A percentile compares a stretch with the other conserved stretches of the same genome.
phyloP scores from a whole-genome alignment of 2,888 invertebrate genomes.

The Myathropa florea region DNA sequence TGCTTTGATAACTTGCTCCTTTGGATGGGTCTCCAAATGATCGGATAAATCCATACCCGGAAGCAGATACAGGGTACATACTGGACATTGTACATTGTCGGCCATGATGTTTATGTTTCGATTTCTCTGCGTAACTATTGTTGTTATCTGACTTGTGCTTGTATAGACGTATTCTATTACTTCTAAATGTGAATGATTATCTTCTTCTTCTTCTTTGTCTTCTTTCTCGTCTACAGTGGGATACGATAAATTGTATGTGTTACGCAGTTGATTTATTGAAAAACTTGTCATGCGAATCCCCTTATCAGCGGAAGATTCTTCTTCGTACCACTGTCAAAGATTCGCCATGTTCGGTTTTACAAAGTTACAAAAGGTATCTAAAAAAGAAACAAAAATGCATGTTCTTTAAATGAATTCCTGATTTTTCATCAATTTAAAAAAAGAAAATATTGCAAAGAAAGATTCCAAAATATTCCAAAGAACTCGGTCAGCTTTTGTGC shows the following conservation, averaged over 20 bases:
- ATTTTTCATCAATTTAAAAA: too few species aligned
- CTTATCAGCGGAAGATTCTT: slow-evolving; percentile 50
- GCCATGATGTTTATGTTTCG: slow-evolving; percentile 74
- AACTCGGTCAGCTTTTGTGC: neutral
- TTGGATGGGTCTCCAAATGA: slow-evolving; percentile 92
- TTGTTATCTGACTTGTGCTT: neutral
- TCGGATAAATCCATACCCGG: slow-evolving; percentile 91
- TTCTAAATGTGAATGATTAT: neutral
- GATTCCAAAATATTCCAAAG: neutral
- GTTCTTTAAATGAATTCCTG: neutral
- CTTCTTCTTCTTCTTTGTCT: neutral
- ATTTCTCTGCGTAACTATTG: slow-evolving; percentile 6
- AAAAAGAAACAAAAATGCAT: neutral
- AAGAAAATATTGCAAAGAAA: too few species aligned
- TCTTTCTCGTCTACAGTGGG: neutral
- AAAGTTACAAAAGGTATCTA: slow-evolving; percentile 39
- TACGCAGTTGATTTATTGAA: slow-evolving; percentile 34
- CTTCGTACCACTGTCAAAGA: slow-evolving; percentile 59
- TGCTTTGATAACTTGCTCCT: slow-evolving; percentile 93
- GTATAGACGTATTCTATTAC: neutral
- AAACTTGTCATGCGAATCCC: slow-evolving; percentile 37
- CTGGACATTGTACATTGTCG: slow-evolving; percentile 86
- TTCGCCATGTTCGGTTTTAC: slow-evolving; percentile 32
- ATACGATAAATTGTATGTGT: slow-evolving; percentile 25
- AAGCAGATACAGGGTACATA: slow-evolving; percentile 91